A percentile compares a stretch with the other conserved stretches of the same genome.
Conservation (phyloP, 2,797 vertebrate species). For the Melanotaenia boesemani region DNA sequence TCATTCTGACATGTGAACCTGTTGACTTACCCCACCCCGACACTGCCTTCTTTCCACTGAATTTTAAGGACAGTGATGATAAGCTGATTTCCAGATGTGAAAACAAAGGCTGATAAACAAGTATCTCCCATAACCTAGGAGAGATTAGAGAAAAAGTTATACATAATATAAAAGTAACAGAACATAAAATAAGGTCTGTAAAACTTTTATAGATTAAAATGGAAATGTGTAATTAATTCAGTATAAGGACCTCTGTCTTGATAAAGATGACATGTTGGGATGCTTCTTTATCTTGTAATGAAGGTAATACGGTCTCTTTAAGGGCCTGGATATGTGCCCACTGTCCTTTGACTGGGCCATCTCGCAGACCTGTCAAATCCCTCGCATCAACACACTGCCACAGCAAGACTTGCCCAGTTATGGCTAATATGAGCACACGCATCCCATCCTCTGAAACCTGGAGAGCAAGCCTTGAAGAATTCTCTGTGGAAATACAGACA, state of each 20-base stretch:
- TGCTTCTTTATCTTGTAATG: constrained; percentile 88
- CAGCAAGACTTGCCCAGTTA: constrained; percentile 86
- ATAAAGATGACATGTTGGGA: constrained; percentile 85
- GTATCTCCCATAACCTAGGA: constrained; percentile 87
- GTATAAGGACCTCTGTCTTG: constrained; percentile 86
- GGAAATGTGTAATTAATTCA: constrained; percentile 28
- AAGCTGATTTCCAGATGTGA: constrained; percentile 85
- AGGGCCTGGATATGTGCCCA: constrained; percentile 87
- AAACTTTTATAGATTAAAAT: constrained; percentile 2
- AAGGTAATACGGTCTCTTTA: constrained; percentile 82
- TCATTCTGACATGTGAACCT: background rate
- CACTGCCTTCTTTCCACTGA: constrained; percentile 84
- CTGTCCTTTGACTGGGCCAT: constrained; percentile 75
- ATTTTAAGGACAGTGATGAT: constrained; percentile 87
- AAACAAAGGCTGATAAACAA: constrained; percentile 90
- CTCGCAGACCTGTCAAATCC: constrained; percentile 70
- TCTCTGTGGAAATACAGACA: constrained; percentile 68
- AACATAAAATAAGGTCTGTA: constrained; percentile 5
- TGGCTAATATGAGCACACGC: constrained; percentile 82
- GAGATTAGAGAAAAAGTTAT: constrained; percentile 1
- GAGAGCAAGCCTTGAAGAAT: constrained; percentile 78
- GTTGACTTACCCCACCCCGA: constrained; percentile 71
- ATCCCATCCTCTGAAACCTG: constrained; percentile 89
- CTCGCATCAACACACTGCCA: constrained; percentile 88
- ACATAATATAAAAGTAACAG: background rate